Conservation (phyloP, 2,113 vertebrate species). For the Vulpes vulpes region DNA sequence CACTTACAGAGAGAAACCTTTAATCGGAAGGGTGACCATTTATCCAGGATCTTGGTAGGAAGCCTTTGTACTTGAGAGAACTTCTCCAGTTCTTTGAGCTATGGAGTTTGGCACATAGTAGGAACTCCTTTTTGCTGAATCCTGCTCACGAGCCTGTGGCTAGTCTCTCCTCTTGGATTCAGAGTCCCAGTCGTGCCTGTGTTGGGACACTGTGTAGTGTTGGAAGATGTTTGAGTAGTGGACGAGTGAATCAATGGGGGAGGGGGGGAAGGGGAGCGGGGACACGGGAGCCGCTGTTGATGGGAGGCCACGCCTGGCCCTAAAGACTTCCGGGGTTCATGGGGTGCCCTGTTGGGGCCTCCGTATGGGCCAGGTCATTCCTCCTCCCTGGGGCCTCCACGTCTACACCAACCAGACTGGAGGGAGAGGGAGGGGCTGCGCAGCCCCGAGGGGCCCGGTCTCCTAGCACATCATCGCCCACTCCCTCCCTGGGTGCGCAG, state of each 20-base stretch:
- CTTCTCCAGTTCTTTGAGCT: background rate
- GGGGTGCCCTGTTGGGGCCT: background rate
- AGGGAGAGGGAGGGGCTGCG: background rate
- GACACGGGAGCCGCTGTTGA: background rate
- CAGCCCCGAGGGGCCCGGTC: conserved; percentile 30
- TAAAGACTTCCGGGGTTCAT: conserved; percentile 17
- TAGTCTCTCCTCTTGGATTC: background rate
- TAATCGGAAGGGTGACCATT: background rate
- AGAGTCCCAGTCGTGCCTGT: background rate
- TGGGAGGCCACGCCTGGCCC: background rate
- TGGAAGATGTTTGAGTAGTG: conserved; percentile 39
- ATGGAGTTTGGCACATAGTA: background rate
- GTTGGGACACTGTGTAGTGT: background rate
- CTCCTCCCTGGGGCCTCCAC: conserved; percentile 1
- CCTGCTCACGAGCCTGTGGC: background rate
- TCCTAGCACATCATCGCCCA: background rate
- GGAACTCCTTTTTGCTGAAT: background rate
- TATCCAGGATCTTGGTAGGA: background rate
- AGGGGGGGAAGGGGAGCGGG: background rate
- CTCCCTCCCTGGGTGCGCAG: background rate
- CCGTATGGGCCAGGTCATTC: background rate
- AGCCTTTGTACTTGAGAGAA: background rate
- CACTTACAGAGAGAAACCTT: background rate
- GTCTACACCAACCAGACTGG: background rate
- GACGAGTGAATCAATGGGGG: background rate